Conservation (phyloP, 2,113 vertebrate species). For the Sigmodon hispidus region DNA sequence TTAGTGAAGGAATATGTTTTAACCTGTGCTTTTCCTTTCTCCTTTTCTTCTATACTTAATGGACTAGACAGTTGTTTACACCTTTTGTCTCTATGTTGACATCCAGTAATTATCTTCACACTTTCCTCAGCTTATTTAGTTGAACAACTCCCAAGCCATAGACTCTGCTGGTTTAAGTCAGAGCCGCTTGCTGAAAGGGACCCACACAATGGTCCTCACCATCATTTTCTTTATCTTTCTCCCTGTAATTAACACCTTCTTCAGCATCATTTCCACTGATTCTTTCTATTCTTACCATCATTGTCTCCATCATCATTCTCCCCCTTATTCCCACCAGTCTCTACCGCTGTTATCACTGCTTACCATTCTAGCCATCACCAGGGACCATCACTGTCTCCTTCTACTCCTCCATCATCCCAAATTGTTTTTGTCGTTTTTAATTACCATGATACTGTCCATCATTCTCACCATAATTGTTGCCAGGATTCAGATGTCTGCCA, state of each 20-base stretch:
- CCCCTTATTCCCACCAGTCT: no score
- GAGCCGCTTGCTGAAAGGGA: neutral
- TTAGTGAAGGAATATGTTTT: neutral
- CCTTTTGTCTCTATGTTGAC: neutral
- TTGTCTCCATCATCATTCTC: neutral
- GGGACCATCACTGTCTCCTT: neutral
- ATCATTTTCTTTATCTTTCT: rapidly evolving
- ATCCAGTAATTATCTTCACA: neutral
- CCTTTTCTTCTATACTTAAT: neutral
- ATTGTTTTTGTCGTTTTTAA: neutral
- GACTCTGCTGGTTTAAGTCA: neutral
- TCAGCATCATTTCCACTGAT: neutral
- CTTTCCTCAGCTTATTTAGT: neutral
- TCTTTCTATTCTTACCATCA: neutral
- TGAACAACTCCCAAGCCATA: neutral
- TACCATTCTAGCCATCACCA: neutral
- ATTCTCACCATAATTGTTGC: neutral
- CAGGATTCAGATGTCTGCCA: neutral
- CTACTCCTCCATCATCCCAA: neutral
- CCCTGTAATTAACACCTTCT: neutral
- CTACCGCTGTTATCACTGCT: no score
- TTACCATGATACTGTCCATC: neutral
- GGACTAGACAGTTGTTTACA: neutral
- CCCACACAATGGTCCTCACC: neutral
- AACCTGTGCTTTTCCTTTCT: neutral